Evolutionary conservation across 2,797 vertebrate species (phyloP).

Genomic region (Perodicticus potto): DNA sequence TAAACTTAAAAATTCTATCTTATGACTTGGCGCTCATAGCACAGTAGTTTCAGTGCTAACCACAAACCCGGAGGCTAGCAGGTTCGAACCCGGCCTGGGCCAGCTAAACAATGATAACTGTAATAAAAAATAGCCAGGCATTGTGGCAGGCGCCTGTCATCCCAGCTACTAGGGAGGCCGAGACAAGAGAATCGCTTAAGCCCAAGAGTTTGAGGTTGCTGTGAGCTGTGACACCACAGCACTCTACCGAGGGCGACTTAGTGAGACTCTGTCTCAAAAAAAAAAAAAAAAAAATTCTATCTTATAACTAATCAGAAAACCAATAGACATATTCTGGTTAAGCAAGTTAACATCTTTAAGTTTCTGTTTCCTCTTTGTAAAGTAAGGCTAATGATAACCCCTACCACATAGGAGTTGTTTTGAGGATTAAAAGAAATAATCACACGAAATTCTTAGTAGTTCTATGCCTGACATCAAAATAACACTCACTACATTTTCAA

Average conservation of each 20-base stretch:
- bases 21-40: not conserved
- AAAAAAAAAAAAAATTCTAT: not conserved
- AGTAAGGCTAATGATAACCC: not conserved
- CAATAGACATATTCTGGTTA: slow-evolving; percentile 27
- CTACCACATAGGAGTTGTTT: not conserved
- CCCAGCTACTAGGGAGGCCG: not conserved
- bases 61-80: too few relatives aligned
- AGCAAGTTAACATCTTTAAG: not conserved
- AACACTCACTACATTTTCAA: not conserved
- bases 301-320: slow-evolving; percentile 18
- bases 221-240: too few relatives aligned
- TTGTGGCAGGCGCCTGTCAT: too few relatives aligned
- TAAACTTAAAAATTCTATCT: slow-evolving; percentile 31
- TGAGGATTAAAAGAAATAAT: not conserved
- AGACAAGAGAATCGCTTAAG: too few relatives aligned
- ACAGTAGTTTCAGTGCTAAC: too few relatives aligned
- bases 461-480: not conserved
- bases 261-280: too few relatives aligned
- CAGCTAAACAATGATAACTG: too few relatives aligned
- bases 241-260: too few relatives aligned
- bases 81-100: too few relatives aligned
- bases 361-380: slow-evolving; percentile 1
- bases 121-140: too few relatives aligned
- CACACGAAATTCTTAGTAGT: not conserved
- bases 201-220: too few relatives aligned